A percentile compares a stretch with the other conserved stretches of the same genome.
phyloP scores from a whole-genome alignment of 1,140 invertebrate genomes.

The Druon quercuslanigerum region DNA sequence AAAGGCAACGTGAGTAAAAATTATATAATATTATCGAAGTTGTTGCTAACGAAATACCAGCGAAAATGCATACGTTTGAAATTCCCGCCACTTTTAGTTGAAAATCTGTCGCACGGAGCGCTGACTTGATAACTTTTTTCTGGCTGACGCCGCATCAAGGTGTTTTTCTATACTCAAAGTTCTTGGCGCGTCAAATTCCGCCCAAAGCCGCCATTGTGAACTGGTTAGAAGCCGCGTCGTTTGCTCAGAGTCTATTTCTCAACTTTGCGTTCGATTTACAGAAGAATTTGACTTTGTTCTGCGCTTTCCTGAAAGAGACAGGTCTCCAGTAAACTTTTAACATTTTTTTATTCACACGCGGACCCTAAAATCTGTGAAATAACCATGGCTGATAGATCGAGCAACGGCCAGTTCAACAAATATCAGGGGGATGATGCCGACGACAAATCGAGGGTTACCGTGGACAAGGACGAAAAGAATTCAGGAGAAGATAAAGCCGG shows the following conservation, averaged over 20 bases:
- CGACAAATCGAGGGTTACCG: conserved; percentile 41
- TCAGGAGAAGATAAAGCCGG: conserved; percentile 80
- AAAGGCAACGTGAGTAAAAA: too few species aligned
- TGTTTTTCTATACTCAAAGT: background rate
- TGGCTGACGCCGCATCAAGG: conserved; percentile 13
- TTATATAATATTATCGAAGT: too few species aligned
- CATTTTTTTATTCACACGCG: background rate
- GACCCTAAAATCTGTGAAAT: background rate
- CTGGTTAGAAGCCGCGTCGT: conserved; percentile 28
- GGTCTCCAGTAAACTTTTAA: background rate
- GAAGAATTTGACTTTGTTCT: background rate
- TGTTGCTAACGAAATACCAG: too few species aligned
- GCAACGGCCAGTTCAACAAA: conserved; percentile 68
- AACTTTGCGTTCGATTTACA: conserved; percentile 17
- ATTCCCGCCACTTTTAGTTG: background rate
- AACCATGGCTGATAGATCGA: conserved; percentile 63
- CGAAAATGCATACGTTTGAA: background rate
- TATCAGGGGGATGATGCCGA: conserved; percentile 63
- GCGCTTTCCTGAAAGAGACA: background rate
- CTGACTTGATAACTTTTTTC: background rate
- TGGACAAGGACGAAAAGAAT: conserved; percentile 65
- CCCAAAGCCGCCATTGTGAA: conserved; percentile 49
- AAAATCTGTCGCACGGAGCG: background rate
- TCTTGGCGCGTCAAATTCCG: conserved; percentile 36
- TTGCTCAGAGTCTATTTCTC: conserved; percentile 27